Evolutionary conservation across 2,797 vertebrate genomes (phyloP).

Genomic region (Epinephelus awoara): DNA sequence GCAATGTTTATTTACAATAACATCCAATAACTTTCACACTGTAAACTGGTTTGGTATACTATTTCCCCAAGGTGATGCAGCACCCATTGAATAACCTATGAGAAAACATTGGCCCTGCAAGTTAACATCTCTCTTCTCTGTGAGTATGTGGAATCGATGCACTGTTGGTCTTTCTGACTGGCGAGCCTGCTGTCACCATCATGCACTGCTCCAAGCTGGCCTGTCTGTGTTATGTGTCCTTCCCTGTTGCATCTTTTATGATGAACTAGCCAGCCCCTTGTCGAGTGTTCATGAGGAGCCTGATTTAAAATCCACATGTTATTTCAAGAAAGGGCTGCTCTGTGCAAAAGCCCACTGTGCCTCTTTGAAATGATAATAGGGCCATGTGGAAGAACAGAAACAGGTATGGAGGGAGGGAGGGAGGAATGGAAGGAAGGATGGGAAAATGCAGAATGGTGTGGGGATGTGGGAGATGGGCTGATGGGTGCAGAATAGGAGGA

Average conservation of each 20-base stretch:
- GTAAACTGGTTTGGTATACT: not conserved
- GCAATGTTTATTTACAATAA: no score
- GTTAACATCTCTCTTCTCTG: slow-evolving; percentile 2
- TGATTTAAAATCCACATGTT: slow-evolving; percentile 70
- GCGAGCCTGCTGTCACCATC: slow-evolving; percentile 31
- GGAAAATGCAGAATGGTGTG: slow-evolving; percentile 13
- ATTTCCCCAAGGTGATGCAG: not conserved
- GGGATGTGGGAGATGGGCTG: slow-evolving; percentile 3
- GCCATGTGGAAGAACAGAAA: slow-evolving; percentile 76
- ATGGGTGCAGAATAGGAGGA: slow-evolving; percentile 8
- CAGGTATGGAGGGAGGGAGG: slow-evolving; percentile 49
- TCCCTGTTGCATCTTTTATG: slow-evolving; percentile 64
- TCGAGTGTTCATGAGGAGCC: slow-evolving; percentile 65
- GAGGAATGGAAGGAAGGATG: not conserved
- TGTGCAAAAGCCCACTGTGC: slow-evolving; percentile 52
- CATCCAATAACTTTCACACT: not conserved
- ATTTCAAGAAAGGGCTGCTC: slow-evolving; percentile 63
- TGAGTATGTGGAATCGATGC: not conserved
- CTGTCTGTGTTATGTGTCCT: slow-evolving; percentile 46
- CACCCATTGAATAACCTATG: not conserved
- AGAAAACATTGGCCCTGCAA: slow-evolving; percentile 3
- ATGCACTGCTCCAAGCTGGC: slow-evolving; percentile 24
- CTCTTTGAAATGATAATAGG: slow-evolving; percentile 85
- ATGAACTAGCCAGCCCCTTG: slow-evolving; percentile 39
- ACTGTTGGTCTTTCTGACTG: slow-evolving; percentile 11